Evolutionary conservation across 2,113 vertebrate species (phyloP), one percentile per base, ranked within the genome.

Genomic region (Mormyrus iriodes): DNA sequence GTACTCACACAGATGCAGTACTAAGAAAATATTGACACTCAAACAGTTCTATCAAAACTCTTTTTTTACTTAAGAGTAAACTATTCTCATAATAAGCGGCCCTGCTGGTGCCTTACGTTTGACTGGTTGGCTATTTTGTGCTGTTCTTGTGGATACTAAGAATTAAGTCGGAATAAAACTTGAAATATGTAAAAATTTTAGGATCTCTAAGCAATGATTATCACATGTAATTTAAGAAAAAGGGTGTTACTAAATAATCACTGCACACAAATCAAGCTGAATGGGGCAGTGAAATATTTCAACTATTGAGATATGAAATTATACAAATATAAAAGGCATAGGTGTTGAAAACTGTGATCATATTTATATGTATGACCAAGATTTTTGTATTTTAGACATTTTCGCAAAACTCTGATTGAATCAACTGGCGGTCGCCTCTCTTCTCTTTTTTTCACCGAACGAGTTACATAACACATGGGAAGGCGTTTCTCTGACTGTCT

Each of bases 391-490:
- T 48, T 69, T 31, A 69, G 9, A 31, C 61, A 31, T 79, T 79
- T 19, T 42, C 35, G 12, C 73, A 39, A 79, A 79, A 39, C 4
- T 42, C 35, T 42, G 73, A 42, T 19, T 79, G n/a, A 69, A 69
- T 42, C 31, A 79, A 79, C 73, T 79, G 73, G 31, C 39, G 73
- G 73, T 35, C 17, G 73, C 1, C 15, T 79, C 35, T 39, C 4
- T 19, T 79, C 73, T 42, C 35, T 69, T 51, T 61, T 69, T 69
- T 69, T n/a, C 61, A 83, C 8, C 48, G 12, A 84, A n/a, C 12
- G 49, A 55, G 88, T 89, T 89, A 86, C 88, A 89, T 89, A 89
- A 89, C 83, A 85, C 31, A 39, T 24, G 48, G 24, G 79, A 83
- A 27, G 88, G 49, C 24, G 42, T 48, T 42, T 7, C 46, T 65